Evolutionary conservation across 2,113 vertebrate genomes (phyloP).

Genomic region (Syngnathus floridae): DNA sequence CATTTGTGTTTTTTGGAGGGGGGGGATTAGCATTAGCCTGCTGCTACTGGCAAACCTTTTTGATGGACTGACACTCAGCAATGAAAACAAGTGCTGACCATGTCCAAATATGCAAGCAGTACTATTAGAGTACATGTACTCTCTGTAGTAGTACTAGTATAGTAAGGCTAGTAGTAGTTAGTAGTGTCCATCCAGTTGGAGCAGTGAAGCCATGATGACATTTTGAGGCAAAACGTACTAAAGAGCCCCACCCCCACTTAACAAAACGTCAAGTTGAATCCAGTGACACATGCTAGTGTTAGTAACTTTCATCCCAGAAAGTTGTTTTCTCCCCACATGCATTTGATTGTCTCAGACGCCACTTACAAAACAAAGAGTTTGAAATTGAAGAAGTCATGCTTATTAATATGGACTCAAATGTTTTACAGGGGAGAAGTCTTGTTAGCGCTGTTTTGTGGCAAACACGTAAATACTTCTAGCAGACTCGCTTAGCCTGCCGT

Average conservation of each 20-base stretch:
- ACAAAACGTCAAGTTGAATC: conserved; percentile 11
- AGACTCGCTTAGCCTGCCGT: not conserved
- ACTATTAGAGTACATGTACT: not conserved
- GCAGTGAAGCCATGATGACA: not conserved
- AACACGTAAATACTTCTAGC: conserved; percentile 27
- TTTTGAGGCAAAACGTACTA: not conserved
- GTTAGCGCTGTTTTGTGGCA: not conserved
- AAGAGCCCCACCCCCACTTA: not conserved
- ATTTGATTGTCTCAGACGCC: conserved; percentile 50
- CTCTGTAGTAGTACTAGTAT: not conserved
- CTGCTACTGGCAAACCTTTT: no score
- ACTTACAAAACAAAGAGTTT: not conserved
- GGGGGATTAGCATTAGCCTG: not conserved
- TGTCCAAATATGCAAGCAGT: not conserved
- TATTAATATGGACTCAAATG: not conserved
- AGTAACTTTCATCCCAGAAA: conserved; percentile 1
- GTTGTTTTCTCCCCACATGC: not conserved
- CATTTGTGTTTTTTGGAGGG: not conserved
- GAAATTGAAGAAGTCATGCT: not conserved
- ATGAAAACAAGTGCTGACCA: not conserved
- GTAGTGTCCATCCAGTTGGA: not conserved
- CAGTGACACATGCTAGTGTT: conserved; percentile 15
- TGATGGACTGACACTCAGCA: not conserved
- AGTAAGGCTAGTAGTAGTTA: not conserved
- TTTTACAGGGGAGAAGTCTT: not conserved